These are phyloP conservation scores for Gastracanthus pulcherrimus DNA, from an alignment of 2,888 invertebrate species.

Conservation along the genomic window DNA sequence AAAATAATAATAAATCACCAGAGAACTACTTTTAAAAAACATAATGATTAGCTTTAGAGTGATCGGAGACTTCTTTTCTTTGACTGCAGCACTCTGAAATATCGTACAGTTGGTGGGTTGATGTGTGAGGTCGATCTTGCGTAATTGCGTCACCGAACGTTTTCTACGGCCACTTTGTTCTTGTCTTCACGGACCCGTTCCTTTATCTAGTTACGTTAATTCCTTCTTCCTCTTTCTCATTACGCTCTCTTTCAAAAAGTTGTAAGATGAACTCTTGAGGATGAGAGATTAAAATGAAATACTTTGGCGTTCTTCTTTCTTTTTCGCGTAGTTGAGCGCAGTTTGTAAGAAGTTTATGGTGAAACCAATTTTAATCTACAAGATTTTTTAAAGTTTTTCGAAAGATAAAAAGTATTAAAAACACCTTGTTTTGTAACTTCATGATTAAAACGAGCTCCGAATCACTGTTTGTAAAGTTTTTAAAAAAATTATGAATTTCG, in stretches of 20 bases:
- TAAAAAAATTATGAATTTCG: no score
- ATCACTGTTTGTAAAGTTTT: background rate
- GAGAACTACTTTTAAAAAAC: no score
- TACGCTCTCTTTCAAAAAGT: background rate
- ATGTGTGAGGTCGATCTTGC: no score
- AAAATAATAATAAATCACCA: no score
- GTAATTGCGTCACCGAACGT: no score
- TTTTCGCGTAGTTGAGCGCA: background rate
- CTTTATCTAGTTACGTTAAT: slow-evolving; percentile 5
- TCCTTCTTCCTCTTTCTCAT: background rate
- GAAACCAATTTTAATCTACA: background rate
- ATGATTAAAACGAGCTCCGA: background rate
- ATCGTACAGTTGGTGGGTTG: no score
- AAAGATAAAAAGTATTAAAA: background rate
- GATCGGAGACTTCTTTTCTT: no score
- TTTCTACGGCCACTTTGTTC: no score
- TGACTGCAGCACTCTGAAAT: no score
- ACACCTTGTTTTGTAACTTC: background rate
- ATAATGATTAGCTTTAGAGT: no score
- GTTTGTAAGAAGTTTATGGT: background rate
- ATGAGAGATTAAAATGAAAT: background rate
- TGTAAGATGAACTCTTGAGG: background rate
- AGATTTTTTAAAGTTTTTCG: background rate
- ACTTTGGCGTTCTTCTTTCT: background rate
- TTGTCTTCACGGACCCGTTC: no score